Percentiles rank a stretch among this genome's conserved stretches.
Conservation (phyloP, 2,113 vertebrate genomes). For the Geococcyx californianus region DNA sequence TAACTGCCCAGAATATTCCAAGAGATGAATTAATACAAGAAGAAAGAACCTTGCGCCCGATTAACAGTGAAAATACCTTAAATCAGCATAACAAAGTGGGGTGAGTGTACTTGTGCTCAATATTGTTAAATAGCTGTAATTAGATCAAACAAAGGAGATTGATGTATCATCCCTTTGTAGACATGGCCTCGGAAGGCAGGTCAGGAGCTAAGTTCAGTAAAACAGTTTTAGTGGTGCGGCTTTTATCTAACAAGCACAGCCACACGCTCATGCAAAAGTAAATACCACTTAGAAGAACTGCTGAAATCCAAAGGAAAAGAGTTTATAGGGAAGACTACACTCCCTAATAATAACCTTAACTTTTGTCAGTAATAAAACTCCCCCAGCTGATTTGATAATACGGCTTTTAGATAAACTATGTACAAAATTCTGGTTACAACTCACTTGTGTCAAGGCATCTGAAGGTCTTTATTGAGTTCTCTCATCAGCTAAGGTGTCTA, state of each 20-base stretch:
- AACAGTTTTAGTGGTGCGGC: conserved; percentile 18
- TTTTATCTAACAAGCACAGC: conserved; percentile 45
- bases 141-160: conserved; percentile 52
- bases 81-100: conserved; percentile 62
- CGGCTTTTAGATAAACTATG: background rate
- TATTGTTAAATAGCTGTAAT: conserved; percentile 59
- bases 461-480: background rate
- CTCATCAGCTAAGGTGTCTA: background rate
- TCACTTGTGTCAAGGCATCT: background rate
- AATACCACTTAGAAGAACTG: background rate
- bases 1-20: background rate
- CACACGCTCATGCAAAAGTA: background rate
- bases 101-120: conserved; percentile 34
- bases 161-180: conserved; percentile 59
- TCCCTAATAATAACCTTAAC: background rate
- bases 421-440: background rate
- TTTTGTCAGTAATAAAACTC: background rate
- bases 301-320: background rate
- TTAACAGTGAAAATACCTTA: conserved; percentile 49
- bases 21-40: conserved; percentile 36
- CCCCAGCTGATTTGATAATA: background rate
- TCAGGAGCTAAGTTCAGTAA: conserved; percentile 60
- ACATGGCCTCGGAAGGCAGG: conserved; percentile 41
- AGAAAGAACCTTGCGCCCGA: background rate
- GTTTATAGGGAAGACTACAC: background rate